These are phyloP conservation scores for Pseudomyrmex cubaensis DNA, from an alignment of 1,140 invertebrate species.

Conservation along the genomic window DNA sequence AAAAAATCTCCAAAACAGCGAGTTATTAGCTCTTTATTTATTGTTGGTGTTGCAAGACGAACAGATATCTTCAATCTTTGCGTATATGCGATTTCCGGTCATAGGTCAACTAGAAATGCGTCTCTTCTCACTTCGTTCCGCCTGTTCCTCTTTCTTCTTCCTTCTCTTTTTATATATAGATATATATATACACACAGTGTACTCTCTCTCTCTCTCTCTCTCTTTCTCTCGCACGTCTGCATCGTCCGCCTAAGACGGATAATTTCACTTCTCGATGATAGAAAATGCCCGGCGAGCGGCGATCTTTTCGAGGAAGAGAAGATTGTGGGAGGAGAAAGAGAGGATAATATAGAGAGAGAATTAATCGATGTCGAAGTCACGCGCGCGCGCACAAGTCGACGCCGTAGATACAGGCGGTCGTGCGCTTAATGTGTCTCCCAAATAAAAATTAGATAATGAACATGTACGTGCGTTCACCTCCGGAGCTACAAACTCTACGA, in stretches of 20 bases:
- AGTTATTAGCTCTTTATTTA: no score
- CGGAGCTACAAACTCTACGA: no score
- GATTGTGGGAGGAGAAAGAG: constrained; percentile 36
- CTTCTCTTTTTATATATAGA: not conserved
- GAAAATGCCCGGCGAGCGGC: not conserved
- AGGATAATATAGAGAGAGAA: constrained; percentile 33
- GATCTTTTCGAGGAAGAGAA: constrained; percentile 10
- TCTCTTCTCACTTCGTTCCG: constrained; percentile 27
- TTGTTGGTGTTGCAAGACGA: not conserved
- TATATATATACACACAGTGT: no score
- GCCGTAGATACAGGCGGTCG: constrained; percentile 21
- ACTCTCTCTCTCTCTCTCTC: not conserved
- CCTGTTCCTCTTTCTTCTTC: not conserved
- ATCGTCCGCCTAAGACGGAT: constrained; percentile 61
- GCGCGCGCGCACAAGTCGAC: constrained; percentile 32
- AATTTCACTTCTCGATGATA: constrained; percentile 64
- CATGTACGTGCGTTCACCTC: no score
- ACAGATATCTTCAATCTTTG: constrained; percentile 35
- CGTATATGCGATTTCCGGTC: constrained; percentile 68
- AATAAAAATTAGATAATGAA: constrained; percentile 6
- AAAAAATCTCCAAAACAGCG: no score
- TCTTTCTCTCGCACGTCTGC: constrained; percentile 7
- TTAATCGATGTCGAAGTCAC: constrained; percentile 65
- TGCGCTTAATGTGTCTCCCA: not conserved
- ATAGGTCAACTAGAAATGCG: constrained; percentile 66